phyloP scores from a whole-genome alignment of 2,797 vertebrate species.

The Novumbra hubbsi region DNA sequence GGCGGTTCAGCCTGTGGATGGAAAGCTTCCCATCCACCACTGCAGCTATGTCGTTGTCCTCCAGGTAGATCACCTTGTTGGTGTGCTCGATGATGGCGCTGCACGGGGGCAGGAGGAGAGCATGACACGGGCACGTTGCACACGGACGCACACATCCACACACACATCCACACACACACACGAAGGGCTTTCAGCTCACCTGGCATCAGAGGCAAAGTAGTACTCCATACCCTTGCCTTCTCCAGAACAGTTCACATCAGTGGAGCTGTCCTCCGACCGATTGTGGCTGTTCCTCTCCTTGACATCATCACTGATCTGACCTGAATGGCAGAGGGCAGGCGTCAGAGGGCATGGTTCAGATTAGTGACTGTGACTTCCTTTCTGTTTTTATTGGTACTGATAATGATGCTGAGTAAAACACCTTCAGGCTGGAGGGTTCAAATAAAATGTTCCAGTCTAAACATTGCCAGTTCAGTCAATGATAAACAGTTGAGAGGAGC shows the following conservation, averaged over 20 bases:
- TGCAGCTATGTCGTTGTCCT: slow-evolving; percentile 90
- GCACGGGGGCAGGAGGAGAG: slow-evolving; percentile 1
- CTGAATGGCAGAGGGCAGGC: slow-evolving; percentile 43
- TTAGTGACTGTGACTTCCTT: not conserved
- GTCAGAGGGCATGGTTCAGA: slow-evolving; percentile 21
- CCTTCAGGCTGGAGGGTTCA: not conserved
- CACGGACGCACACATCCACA: not conserved
- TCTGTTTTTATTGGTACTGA: not conserved
- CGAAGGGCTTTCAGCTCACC: slow-evolving; percentile 66
- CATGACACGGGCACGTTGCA: not conserved
- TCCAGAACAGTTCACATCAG: slow-evolving; percentile 78
- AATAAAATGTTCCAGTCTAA: not conserved
- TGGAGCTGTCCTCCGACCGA: slow-evolving; percentile 74
- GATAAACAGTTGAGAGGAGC: not conserved
- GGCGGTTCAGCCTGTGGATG: slow-evolving; percentile 86
- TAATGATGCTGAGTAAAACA: not conserved
- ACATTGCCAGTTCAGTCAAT: not conserved
- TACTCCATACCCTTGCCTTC: slow-evolving; percentile 86
- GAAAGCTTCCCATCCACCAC: slow-evolving; percentile 86
- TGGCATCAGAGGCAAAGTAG: slow-evolving; percentile 96
- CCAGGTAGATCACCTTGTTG: slow-evolving; percentile 93
- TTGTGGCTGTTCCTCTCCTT: slow-evolving; percentile 71
- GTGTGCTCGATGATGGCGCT: slow-evolving; percentile 97
- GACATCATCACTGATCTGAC: slow-evolving; percentile 56
- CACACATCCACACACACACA: slow-evolving; percentile 5